Evolutionary conservation across 2,888 invertebrate species (phyloP), one percentile per base, ranked within the genome.

Genomic region (Dolomedes plantarius): DNA sequence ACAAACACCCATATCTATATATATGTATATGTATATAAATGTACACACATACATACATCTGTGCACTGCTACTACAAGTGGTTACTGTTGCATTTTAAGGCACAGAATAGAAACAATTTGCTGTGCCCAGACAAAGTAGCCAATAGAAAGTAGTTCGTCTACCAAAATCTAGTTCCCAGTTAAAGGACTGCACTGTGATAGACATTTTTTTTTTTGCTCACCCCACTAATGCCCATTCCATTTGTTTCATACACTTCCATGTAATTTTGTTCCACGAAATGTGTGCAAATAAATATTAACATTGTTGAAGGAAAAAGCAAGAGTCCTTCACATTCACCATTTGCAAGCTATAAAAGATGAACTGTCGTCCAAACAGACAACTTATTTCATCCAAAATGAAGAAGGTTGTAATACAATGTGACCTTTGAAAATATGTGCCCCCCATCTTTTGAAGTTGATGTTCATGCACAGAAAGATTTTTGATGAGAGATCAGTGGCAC

Each of bases 171-270:
- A 85, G 85, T 85, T 78, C 78, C 85, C 85, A 78, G 68, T 73
- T 75, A 67, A 79, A 78, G 74, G 78, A 85, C 85, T 85, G 85
- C 85, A 85, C 85, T 85, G 85, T 85, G 85, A 85, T 85, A 85
- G 85, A 85, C 85, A n/a, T n/a, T 64, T 78, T 85, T 85, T 76
- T 19, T 67, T 67, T 67, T 71, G 69, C 78, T 78, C 78, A 74
- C 74, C 78, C 78, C 85, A 74, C 73, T 78, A 85, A 78, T 78
- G 56, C 85, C 85, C 85, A 78, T 79, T 79, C 78, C 85, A 85
- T 74, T 85, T 79, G 78, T 78, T 85, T 85, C 73, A 78, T 85
- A 85, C 85, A 85, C 77, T 85, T 85, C 68, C 78, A 77, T 78
- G 72, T 85, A 74, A 78, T 79, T 78, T 79, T 78, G 85, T 85